These are phyloP conservation scores for Jacana jacana DNA, from an alignment of 2,113 vertebrate species.

Conservation along the genomic window DNA sequence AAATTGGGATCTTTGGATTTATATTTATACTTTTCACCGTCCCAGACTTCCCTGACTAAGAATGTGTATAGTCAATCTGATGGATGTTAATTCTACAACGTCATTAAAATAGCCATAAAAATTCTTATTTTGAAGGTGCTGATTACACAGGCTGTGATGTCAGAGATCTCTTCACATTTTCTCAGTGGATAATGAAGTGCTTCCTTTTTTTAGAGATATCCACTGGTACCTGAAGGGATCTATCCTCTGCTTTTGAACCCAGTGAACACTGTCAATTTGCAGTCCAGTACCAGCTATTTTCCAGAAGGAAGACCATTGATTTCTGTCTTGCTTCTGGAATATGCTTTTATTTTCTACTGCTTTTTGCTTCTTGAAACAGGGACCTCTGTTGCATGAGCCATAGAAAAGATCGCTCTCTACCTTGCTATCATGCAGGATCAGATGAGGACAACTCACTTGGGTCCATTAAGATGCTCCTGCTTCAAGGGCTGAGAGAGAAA, in stretches of 20 bases:
- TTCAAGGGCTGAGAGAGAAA: background rate
- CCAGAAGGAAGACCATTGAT: background rate
- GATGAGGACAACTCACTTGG: background rate
- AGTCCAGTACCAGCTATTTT: background rate
- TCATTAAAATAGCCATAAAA: background rate
- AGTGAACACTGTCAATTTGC: background rate
- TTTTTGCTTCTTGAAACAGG: background rate
- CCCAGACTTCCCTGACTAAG: background rate
- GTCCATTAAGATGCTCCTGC: background rate
- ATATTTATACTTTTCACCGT: background rate
- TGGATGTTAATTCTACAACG: background rate
- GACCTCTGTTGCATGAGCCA: background rate
- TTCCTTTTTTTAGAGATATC: background rate
- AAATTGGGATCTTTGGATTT: background rate
- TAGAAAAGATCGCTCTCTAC: background rate
- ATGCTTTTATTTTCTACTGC: background rate
- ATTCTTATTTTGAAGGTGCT: background rate
- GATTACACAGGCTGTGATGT: background rate
- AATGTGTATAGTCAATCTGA: background rate
- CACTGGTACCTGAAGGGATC: background rate
- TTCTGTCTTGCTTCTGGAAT: background rate
- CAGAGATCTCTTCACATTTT: background rate
- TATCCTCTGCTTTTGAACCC: background rate
- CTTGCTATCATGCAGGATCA: background rate
- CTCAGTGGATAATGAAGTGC: background rate